Conservation (phyloP, 2,113 vertebrate species). For the Furnarius figulus region DNA sequence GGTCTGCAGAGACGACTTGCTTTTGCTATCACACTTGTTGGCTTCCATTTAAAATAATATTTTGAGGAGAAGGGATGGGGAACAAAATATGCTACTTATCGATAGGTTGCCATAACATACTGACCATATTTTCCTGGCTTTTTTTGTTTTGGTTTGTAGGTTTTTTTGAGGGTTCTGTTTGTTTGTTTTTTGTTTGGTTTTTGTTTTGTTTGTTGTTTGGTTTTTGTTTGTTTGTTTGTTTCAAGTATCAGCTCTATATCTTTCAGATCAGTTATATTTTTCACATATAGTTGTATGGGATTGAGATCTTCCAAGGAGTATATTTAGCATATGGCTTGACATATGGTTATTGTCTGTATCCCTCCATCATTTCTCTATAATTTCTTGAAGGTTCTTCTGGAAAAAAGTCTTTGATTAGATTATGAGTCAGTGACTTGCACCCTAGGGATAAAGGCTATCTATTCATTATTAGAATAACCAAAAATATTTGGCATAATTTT, state of each 20-base stretch:
- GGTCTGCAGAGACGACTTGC: not conserved
- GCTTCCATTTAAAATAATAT: not conserved
- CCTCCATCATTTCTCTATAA: not conserved
- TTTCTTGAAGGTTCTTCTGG: conserved; percentile 29
- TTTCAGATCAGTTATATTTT: not conserved
- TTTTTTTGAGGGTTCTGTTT: no score
- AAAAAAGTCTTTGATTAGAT: conserved; percentile 7
- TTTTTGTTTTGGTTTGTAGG: no score
- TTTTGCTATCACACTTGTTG: not conserved
- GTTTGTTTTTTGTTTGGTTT: no score
- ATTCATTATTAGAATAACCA: not conserved
- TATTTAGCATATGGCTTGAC: not conserved
- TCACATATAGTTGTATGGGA: not conserved
- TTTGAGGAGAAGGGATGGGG: not conserved
- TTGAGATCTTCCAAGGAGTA: not conserved
- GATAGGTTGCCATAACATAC: not conserved
- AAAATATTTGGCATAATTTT: not conserved
- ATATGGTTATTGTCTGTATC: not conserved
- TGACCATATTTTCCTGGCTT: not conserved
- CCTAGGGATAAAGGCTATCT: not conserved
- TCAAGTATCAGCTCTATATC: not conserved
- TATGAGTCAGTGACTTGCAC: not conserved
- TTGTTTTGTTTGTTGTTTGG: not conserved
- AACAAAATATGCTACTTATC: not conserved
- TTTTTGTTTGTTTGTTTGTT: not conserved